phyloP scores from a whole-genome alignment of 2,113 vertebrate genomes.

The Gopherus flavomarginatus region DNA sequence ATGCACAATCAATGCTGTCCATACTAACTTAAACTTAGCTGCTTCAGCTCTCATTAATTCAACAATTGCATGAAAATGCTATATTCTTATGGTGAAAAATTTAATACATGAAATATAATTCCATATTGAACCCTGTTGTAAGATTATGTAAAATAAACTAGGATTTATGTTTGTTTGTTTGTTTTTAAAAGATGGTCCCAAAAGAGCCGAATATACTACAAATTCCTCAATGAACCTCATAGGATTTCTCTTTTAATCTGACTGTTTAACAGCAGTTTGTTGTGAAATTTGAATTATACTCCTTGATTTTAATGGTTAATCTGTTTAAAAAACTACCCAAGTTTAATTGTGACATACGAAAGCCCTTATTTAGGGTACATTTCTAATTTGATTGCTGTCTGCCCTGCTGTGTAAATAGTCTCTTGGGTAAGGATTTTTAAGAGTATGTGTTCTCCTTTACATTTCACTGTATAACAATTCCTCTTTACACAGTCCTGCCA shows the following conservation, averaged over 20 bases:
- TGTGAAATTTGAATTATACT: constrained; percentile 74
- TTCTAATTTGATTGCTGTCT: constrained; percentile 81
- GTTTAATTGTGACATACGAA: constrained; percentile 81
- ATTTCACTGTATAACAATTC: constrained; percentile 90
- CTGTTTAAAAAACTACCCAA: constrained; percentile 74
- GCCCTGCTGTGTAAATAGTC: constrained; percentile 84
- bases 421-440: constrained; percentile 79
- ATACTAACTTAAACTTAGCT: constrained; percentile 66
- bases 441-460: constrained; percentile 71
- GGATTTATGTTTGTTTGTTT: constrained; percentile 29
- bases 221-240: constrained; percentile 62
- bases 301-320: constrained; percentile 74
- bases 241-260: constrained; percentile 73
- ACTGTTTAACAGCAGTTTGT: constrained; percentile 60
- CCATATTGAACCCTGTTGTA: constrained; percentile 40
- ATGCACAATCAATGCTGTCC: constrained; percentile 59
- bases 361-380: constrained; percentile 83
- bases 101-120: constrained; percentile 53
- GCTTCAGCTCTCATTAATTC: constrained; percentile 73
- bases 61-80: constrained; percentile 68
- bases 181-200: constrained; percentile 44
- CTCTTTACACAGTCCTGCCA: constrained; percentile 88
- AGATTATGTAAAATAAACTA: constrained; percentile 62
- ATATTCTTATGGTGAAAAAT: constrained; percentile 53
- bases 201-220: constrained; percentile 20